A percentile compares a stretch with the other conserved stretches of the same genome.
Conservation (phyloP, 53 echinoderm and acorn worm genomes). For the Crossaster papposus region DNA sequence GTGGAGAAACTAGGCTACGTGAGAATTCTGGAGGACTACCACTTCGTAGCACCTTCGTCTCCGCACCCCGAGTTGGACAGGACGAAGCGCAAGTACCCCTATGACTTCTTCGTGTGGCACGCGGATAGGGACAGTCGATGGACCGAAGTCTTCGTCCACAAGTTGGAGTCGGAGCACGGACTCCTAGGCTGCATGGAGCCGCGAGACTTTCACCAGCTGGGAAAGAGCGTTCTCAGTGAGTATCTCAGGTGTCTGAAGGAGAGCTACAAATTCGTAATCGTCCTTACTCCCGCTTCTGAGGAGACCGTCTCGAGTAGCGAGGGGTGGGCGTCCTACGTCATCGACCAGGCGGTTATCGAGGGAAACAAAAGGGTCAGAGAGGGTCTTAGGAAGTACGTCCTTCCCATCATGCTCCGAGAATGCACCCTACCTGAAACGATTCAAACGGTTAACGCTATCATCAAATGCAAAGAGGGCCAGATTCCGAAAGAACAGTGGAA, state of each 20-base stretch:
- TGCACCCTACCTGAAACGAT: conserved; percentile 27
- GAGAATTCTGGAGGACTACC: conserved; percentile 59
- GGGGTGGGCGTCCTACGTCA: neutral
- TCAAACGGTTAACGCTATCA: conserved; percentile 1
- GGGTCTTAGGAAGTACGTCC: conserved; percentile 36
- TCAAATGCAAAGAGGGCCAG: conserved; percentile 50
- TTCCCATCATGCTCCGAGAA: conserved; percentile 57
- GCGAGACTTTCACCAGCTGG: conserved; percentile 68
- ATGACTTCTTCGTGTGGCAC: conserved; percentile 74
- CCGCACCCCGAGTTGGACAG: neutral
- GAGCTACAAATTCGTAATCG: conserved; percentile 64
- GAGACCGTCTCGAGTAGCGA: neutral
- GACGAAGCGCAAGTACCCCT: conserved; percentile 5
- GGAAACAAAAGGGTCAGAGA: conserved; percentile 15
- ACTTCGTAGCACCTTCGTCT: conserved; percentile 65
- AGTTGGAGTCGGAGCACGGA: conserved; percentile 61
- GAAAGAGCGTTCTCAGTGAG: conserved; percentile 25
- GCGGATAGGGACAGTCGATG: conserved; percentile 66
- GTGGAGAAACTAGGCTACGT: conserved; percentile 53
- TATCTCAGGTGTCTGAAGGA: conserved; percentile 31
- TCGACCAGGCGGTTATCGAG: conserved; percentile 43
- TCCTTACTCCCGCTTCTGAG: conserved; percentile 47
- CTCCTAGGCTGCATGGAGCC: conserved; percentile 63
- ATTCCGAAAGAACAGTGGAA: conserved; percentile 52
- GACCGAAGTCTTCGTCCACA: conserved; percentile 70